Evolutionary conservation across 2,797 vertebrate genomes (phyloP), one percentile per base, ranked within the genome.

Genomic region (Spinus pinus): DNA sequence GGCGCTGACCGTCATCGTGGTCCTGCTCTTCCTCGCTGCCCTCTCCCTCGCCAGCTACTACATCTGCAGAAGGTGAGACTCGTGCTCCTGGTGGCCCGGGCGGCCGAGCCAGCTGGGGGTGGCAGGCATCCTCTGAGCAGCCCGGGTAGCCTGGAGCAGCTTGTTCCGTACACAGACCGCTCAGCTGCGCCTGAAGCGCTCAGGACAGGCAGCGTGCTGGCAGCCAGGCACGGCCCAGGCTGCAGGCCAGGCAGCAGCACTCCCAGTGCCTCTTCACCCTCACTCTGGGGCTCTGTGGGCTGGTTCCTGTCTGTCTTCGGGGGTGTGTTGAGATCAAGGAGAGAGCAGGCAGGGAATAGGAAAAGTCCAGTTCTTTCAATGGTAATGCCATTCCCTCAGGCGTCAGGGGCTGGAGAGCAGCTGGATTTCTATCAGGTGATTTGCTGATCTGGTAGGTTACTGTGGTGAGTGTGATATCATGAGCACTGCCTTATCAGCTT

Each of bases 51-150:
- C 95, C 11, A 20, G 62, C 37, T 98, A 97, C 83, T 98, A 98
- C 87, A 94, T 97, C 93, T 98, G 95, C 94, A 97, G 81, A 78
- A 98, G 98, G 98, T 98, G 96, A 97, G 97, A 11, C 27, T 5
- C 6, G 1, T 3, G 39, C 30, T 41, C 16, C 42, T 27, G 1
- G 0, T 6, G 42, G 23, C 80, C 64, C 7, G 0, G 88, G 53
- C 46, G 27, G 44, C 37, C 0, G 0, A 24, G 30, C 14, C n/a
- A 39, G 47, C 69, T n/a, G 31, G 12, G 6, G 11, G 27, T 9
- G 20, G 9, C 16, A 12, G 69, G 33, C 21, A 4, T 7, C 21
- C 5, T 1, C 64, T 27, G 21, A 27, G 39, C 20, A 16, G 2
- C 37, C 22, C 1, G 0, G 1, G 0, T 4, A 6, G 51, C 21